A percentile compares a stretch with the other conserved stretches of the same genome.
Evolutionary conservation across 2,888 invertebrate genomes (phyloP).

Genomic region (Luperina testacea): DNA sequence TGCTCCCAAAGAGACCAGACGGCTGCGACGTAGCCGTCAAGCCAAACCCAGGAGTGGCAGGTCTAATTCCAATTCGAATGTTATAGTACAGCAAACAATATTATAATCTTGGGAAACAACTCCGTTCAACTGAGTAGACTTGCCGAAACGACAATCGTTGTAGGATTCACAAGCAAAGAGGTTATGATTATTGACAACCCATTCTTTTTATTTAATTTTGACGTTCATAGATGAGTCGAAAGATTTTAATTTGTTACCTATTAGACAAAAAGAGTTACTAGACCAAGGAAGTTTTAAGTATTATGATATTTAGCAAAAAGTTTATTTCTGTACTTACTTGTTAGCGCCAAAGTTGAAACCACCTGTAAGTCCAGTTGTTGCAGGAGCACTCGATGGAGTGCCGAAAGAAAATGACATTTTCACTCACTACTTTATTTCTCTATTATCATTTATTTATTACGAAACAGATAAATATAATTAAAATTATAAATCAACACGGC

Average conservation of each 20-base stretch:
- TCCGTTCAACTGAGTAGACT: neutral
- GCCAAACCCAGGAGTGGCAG: slow-evolving; percentile 82
- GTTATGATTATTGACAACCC: slow-evolving; percentile 30
- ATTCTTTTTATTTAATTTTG: slow-evolving; percentile 26
- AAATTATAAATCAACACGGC: slow-evolving; percentile 20
- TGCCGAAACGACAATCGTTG: neutral
- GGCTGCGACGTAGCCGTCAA: slow-evolving; percentile 78
- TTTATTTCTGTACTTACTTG: slow-evolving; percentile 78
- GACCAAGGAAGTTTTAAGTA: slow-evolving; percentile 34
- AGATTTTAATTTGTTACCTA: neutral
- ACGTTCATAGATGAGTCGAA: neutral
- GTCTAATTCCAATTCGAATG: slow-evolving; percentile 69
- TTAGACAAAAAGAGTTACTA: neutral
- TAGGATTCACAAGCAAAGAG: slow-evolving; percentile 7
- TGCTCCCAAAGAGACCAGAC: slow-evolving; percentile 79
- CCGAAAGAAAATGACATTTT: slow-evolving; percentile 87
- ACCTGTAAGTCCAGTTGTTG: slow-evolving; percentile 79
- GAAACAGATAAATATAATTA: neutral
- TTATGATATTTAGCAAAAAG: slow-evolving; percentile 3
- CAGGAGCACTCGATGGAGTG: slow-evolving; percentile 87
- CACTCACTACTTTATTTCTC: slow-evolving; percentile 4
- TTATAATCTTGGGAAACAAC: neutral
- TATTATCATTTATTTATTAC: neutral
- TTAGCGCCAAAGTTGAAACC: slow-evolving; percentile 87
- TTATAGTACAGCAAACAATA: slow-evolving; percentile 3